Base-by-base conservation (phyloP, 2,888 invertebrate species). In the Eristalis tenax region DNA sequence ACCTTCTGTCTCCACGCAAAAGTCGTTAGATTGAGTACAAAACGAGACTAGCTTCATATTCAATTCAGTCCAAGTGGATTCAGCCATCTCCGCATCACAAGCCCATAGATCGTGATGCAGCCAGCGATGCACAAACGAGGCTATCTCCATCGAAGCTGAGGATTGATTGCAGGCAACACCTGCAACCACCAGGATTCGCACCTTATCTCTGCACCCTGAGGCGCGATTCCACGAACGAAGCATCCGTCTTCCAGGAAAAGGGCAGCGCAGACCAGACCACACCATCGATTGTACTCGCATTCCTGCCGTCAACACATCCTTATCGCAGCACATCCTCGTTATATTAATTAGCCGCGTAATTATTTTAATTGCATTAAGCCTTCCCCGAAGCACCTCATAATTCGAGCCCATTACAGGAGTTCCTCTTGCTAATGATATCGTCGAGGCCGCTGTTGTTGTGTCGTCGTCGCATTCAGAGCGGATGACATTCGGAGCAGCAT, bases 351-450 rank as follows among this genome's bases (percentile, higher is more conserved):
- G 79, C 64, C 71, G 76, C 38, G 79, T 79, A 83, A 87, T 87
- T 87, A 87, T 83, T 83, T 87, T 87, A 87, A 87, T 87, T 83
- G 83, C 79, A 83, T 80, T 83, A 76, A 76, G 76, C 80, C 75
- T 80, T 57, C 71, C 64, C 68, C 22, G 79, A 80, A 76, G 64
- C 83, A 76, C 83, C 83, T 87, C 83, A 87, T 87, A 83, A 83
- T 83, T 87, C 76, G 87, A 83, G 79, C 79, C 76, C 83, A 87
- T 87, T 87, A 73, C 80, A 68, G 56, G 22, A 83, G 76, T 73
- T 80, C 71, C 64, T 76, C 73, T 61, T 64, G 83, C 50, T 87
- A 83, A 83, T 83, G 79, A 83, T 83, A 83, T 80, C 79, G 79
- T 75, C 64, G 81, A 22, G 18, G 70, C 35, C 56, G 82, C 35